Conservation (phyloP, 2,888 invertebrate genomes). For the Ecliptopera silaceata region DNA sequence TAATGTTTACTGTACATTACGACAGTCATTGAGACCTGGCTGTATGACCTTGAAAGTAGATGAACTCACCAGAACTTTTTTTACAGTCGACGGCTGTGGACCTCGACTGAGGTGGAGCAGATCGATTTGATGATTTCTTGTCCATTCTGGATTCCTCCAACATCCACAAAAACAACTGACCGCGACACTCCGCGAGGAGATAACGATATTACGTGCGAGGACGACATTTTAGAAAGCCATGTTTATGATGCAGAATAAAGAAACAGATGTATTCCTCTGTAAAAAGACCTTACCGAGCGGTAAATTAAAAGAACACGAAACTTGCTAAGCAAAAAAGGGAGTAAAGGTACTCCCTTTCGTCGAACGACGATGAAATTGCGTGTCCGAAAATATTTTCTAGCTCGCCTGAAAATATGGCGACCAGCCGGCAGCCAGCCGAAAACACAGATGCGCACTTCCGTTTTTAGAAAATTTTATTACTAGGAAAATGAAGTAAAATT, state of each 20-base stretch:
- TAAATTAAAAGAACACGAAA: constrained; percentile 57
- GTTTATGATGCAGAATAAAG: constrained; percentile 84
- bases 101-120: constrained; percentile 87
- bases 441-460: constrained; percentile 74
- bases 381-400: constrained; percentile 70
- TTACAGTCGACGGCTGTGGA: constrained; percentile 88
- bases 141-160: constrained; percentile 87
- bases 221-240: constrained; percentile 93
- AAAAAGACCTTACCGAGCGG: constrained; percentile 61
- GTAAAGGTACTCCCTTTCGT: constrained; percentile 86
- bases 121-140: constrained; percentile 88
- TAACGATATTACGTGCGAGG: constrained; percentile 85
- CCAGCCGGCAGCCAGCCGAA: constrained; percentile 78
- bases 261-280: constrained; percentile 70
- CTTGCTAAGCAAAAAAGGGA: constrained; percentile 77
- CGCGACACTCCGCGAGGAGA: constrained; percentile 88
- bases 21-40: constrained; percentile 11
- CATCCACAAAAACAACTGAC: constrained; percentile 79
- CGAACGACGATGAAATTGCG: constrained; percentile 84
- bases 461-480: constrained; percentile 19
- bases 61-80: constrained; percentile 86
- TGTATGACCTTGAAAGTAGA: constrained; percentile 48
- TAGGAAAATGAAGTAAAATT: neutral
- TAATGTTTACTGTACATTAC: neutral
- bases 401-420: constrained; percentile 89